These are phyloP conservation scores for Melanostigma gelatinosum DNA, from an alignment of 2,113 vertebrate genomes.

Conservation along the genomic window DNA sequence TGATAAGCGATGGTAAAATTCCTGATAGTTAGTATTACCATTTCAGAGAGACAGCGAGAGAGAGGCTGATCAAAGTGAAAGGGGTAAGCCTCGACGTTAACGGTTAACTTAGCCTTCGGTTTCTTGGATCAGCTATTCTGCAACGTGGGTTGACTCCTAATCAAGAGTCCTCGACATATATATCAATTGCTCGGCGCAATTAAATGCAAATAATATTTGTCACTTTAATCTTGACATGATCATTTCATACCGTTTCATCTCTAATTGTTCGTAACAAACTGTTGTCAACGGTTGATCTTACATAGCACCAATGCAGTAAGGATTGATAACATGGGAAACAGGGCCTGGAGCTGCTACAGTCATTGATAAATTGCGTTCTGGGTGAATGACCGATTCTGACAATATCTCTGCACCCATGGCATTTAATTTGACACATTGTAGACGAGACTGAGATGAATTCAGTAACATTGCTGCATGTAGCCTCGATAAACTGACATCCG, in stretches of 20 bases:
- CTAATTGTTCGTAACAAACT: background rate
- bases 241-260: background rate
- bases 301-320: background rate
- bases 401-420: background rate
- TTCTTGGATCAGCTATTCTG: background rate
- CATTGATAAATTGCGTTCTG: background rate
- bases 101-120: background rate
- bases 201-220: background rate
- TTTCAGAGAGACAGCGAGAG: background rate
- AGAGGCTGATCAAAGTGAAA: background rate
- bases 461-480: slow-evolving; percentile 14
- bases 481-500: slow-evolving; percentile 28
- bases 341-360: background rate
- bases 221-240: background rate
- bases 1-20: background rate
- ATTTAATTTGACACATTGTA: slow-evolving; percentile 32
- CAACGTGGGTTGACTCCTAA: background rate
- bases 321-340: background rate
- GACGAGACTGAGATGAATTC: slow-evolving; percentile 22
- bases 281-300: background rate
- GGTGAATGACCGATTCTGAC: background rate
- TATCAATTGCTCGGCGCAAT: no score
- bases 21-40: background rate
- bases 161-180: no score
- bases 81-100: background rate